These are phyloP conservation scores for Epinephelus malabaricus DNA, from an alignment of 2,797 vertebrate genomes.

Conservation along the genomic window DNA sequence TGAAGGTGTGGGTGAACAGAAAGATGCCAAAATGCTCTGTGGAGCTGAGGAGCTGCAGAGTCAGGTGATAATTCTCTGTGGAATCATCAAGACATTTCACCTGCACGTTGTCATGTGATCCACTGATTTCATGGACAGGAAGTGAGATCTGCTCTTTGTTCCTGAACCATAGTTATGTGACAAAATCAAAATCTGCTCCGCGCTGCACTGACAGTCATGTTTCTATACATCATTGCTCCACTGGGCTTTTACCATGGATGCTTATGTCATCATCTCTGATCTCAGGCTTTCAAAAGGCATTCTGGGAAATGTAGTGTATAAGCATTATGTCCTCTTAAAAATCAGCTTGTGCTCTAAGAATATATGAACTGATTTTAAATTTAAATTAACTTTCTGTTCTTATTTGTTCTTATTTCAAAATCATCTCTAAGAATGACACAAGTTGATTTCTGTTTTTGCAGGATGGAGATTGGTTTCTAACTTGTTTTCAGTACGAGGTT, in stretches of 20 bases:
- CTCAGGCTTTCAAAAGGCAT: neutral
- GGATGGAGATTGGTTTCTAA: too few species aligned
- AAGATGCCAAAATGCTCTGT: too few species aligned
- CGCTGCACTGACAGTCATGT: neutral
- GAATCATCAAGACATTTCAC: neutral
- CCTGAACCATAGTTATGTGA: too few species aligned
- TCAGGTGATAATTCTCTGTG: neutral
- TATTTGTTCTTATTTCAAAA: too few species aligned
- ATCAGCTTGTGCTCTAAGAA: neutral
- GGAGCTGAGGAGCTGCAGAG: neutral
- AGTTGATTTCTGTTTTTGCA: too few species aligned
- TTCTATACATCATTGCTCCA: conserved; percentile 1
- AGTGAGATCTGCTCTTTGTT: neutral
- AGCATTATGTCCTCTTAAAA: neutral
- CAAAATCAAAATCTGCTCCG: neutral
- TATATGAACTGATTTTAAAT: neutral
- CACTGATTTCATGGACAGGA: neutral
- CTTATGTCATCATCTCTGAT: conserved; percentile 40
- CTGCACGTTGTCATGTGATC: neutral
- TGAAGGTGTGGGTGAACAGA: neutral
- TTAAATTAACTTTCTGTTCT: too few species aligned
- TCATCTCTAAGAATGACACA: too few species aligned
- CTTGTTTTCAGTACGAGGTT: too few species aligned
- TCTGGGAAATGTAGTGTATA: neutral
- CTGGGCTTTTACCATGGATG: conserved; percentile 20